Evolutionary conservation across 2,888 invertebrate genomes (phyloP).

Genomic region (Alcis repandata): DNA sequence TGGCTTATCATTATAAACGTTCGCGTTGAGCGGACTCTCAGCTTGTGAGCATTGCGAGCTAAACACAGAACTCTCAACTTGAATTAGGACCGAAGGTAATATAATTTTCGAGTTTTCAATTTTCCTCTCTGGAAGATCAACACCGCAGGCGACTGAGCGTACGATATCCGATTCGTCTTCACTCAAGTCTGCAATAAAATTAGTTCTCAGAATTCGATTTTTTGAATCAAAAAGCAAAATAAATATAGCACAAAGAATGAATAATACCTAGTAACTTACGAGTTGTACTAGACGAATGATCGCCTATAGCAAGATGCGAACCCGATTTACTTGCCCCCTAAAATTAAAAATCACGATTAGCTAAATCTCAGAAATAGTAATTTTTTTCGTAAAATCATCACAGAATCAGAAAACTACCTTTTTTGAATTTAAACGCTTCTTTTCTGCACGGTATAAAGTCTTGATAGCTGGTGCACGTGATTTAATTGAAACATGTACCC

Average conservation of each 20-base stretch:
- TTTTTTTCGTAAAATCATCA: not conserved
- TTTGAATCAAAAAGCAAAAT: not conserved
- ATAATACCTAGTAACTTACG: constrained; percentile 59
- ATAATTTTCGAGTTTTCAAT: constrained; percentile 52
- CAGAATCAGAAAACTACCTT: constrained; percentile 58
- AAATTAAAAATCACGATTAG: constrained; percentile 42
- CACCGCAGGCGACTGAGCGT: constrained; percentile 57
- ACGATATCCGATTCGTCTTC: constrained; percentile 59
- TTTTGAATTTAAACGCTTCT: constrained; percentile 64
- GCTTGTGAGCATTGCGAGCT: constrained; percentile 60
- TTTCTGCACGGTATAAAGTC: constrained; percentile 75
- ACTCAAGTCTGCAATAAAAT: constrained; percentile 58
- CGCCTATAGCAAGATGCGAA: constrained; percentile 74
- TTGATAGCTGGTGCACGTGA: constrained; percentile 71
- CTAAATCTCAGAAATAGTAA: no score
- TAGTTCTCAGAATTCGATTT: not conserved
- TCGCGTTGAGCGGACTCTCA: constrained; percentile 49
- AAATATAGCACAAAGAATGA: not conserved
- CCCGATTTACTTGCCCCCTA: constrained; percentile 71
- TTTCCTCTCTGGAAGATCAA: constrained; percentile 53
- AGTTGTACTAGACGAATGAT: constrained; percentile 71
- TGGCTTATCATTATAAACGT: constrained; percentile 58
- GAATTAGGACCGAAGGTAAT: constrained; percentile 57
- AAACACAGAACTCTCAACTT: constrained; percentile 56
- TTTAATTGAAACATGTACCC: constrained; percentile 73